Percentiles rank a stretch among this genome's conserved stretches.
phyloP scores from a whole-genome alignment of 2,113 vertebrate species.

The Tiliqua scincoides region DNA sequence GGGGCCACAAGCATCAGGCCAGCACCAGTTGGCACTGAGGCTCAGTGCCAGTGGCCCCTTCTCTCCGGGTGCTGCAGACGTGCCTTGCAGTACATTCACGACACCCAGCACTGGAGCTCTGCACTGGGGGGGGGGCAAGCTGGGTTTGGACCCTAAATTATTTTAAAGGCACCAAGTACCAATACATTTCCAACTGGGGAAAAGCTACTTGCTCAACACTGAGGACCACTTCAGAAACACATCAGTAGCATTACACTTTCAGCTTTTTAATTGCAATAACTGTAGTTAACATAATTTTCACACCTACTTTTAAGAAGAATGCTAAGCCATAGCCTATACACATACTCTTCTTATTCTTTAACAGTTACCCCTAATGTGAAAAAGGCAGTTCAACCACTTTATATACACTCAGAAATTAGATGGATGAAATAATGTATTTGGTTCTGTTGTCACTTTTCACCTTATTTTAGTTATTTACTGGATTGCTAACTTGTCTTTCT shows the following conservation, averaged over 20 bases:
- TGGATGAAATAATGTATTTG: not conserved
- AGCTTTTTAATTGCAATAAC: not conserved
- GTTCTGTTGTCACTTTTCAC: too few species aligned
- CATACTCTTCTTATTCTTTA: not conserved
- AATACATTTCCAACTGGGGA: not conserved
- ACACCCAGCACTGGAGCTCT: too few species aligned
- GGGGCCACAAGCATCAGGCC: too few species aligned
- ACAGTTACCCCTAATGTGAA: not conserved
- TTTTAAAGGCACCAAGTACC: conserved; percentile 23
- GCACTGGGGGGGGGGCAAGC: too few species aligned
- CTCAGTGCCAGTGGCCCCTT: too few species aligned
- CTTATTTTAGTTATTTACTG: not conserved
- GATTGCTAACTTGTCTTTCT: not conserved
- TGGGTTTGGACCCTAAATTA: too few species aligned
- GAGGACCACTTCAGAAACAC: not conserved
- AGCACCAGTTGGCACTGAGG: too few species aligned
- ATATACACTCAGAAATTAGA: not conserved
- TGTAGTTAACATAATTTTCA: not conserved
- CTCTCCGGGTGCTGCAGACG: too few species aligned
- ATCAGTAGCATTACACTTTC: not conserved
- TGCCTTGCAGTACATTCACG: too few species aligned
- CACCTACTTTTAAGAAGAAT: not conserved
- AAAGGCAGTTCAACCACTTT: not conserved
- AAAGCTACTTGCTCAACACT: not conserved
- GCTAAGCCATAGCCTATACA: not conserved